Percentiles rank a stretch among this genome's conserved stretches.
These are phyloP conservation scores for Scytalopus superciliaris DNA, from an alignment of 2,113 vertebrate species.

Conservation along the genomic window DNA sequence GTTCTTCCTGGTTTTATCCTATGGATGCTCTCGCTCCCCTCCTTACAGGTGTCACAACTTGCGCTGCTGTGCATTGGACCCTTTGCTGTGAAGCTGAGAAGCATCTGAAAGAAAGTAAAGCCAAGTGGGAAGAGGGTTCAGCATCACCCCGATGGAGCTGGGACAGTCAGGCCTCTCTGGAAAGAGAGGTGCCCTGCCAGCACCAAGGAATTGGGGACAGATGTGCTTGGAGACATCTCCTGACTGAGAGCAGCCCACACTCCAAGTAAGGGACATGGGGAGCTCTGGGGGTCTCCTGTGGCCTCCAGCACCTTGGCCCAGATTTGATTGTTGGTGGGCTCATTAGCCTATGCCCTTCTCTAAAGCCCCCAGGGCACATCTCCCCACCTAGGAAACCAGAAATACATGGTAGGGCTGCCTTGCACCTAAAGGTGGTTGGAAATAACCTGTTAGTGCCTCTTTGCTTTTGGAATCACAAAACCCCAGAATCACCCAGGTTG, in stretches of 20 bases:
- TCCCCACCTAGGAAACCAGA: background rate
- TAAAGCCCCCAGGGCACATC: background rate
- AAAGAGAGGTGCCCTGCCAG: background rate
- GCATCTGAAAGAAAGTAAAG: constrained; percentile 74
- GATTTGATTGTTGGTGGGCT: background rate
- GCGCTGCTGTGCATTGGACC: constrained; percentile 73
- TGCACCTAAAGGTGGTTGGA: background rate
- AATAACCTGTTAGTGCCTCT: background rate
- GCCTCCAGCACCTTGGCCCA: background rate
- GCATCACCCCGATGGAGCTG: background rate
- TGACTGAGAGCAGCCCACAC: background rate
- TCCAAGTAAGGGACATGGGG: background rate
- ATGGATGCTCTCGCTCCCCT: constrained; percentile 25
- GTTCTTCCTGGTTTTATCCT: background rate
- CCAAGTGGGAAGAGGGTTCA: background rate
- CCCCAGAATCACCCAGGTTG: background rate
- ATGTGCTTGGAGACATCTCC: background rate
- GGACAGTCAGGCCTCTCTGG: background rate
- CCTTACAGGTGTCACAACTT: constrained; percentile 74
- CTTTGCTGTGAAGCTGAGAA: constrained; percentile 80
- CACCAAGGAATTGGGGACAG: background rate
- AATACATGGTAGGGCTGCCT: background rate
- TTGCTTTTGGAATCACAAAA: background rate
- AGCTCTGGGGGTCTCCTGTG: background rate
- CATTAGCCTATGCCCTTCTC: background rate